These are phyloP conservation scores for Knipowitschia caucasica DNA, from an alignment of 2,797 vertebrate genomes.

Conservation along the genomic window DNA sequence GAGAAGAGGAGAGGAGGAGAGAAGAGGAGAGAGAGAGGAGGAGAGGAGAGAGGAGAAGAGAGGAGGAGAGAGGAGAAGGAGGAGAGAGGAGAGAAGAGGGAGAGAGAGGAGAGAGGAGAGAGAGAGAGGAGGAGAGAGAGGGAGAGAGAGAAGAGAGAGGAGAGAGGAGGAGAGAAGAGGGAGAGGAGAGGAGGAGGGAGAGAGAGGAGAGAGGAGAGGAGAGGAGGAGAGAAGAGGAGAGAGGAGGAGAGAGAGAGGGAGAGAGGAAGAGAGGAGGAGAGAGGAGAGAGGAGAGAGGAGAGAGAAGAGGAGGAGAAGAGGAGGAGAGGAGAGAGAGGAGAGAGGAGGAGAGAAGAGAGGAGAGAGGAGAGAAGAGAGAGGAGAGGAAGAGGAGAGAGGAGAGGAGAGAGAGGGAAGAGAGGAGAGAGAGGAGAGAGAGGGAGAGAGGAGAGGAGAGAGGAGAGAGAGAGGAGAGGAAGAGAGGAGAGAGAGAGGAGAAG, in stretches of 20 bases:
- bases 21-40: neutral
- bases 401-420: too few relatives aligned
- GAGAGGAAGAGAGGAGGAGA: neutral
- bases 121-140: too few relatives aligned
- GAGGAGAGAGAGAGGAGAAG: too few relatives aligned
- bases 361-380: neutral
- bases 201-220: neutral
- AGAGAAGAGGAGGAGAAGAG: neutral
- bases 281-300: neutral
- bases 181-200: neutral
- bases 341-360: neutral
- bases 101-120: neutral
- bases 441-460: neutral
- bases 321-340: neutral
- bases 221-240: too few relatives aligned
- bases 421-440: neutral
- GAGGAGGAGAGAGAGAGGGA: neutral
- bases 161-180: neutral
- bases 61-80: too few relatives aligned
- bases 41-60: neutral
- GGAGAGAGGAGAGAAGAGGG: neutral
- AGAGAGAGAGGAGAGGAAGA: too few relatives aligned
- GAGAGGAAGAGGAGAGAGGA: too few relatives aligned
- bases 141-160: neutral
- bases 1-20: neutral